These are phyloP conservation scores for Passer montanus DNA, from an alignment of 2,113 vertebrate genomes.

Conservation along the genomic window DNA sequence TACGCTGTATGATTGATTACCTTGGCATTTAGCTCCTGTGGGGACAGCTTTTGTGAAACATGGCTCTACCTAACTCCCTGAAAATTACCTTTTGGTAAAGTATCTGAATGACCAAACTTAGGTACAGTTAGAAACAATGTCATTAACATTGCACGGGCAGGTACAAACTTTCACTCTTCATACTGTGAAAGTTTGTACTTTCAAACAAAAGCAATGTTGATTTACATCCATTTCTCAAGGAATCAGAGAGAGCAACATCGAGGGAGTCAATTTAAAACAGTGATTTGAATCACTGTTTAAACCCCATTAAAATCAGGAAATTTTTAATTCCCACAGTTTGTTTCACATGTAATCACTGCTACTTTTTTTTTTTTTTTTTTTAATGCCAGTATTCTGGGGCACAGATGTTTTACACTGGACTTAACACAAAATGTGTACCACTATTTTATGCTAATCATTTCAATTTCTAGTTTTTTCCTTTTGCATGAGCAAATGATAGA, in stretches of 20 bases:
- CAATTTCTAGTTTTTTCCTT: not conserved
- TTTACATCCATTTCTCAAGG: not conserved
- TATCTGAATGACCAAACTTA: not conserved
- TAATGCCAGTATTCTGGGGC: not conserved
- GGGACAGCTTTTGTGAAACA: conserved; percentile 49
- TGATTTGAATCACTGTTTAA: not conserved
- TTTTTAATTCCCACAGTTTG: not conserved
- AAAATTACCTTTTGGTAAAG: conserved; percentile 54
- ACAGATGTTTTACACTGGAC: not conserved
- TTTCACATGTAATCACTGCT: not conserved
- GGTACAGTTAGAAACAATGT: not conserved
- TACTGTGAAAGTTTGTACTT: not conserved
- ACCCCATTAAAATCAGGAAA: not conserved
- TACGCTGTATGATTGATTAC: conserved; percentile 43
- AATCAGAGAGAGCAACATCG: not conserved
- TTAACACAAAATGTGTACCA: not conserved
- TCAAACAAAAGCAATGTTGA: not conserved
- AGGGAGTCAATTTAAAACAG: not conserved
- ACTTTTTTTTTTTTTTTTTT: not conserved
- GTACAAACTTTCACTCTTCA: not conserved
- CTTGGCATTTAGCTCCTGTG: conserved; percentile 30
- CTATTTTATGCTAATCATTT: not conserved
- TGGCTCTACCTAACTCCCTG: not conserved
- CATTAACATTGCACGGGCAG: not conserved
- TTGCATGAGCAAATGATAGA: not conserved